Evolutionary conservation across 2,797 vertebrate genomes (phyloP).

Genomic region (Hydrolagus colliei): DNA sequence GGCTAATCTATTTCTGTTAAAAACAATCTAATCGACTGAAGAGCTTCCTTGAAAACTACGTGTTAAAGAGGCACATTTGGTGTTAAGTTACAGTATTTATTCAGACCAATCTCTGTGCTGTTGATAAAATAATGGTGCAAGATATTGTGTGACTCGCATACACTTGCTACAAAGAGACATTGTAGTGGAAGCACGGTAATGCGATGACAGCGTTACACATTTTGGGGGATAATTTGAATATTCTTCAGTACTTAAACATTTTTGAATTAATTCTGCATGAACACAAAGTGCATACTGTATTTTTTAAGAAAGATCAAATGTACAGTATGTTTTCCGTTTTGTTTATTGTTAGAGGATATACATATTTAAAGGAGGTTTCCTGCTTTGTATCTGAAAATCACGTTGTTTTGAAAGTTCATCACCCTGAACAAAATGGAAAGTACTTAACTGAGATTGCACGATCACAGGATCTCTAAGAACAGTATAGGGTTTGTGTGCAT

Average conservation of each 20-base stretch:
- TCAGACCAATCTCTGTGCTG: neutral
- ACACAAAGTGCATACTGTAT: neutral
- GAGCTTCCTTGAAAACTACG: slow-evolving; percentile 33
- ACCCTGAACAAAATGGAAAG: neutral
- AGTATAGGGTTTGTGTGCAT: neutral
- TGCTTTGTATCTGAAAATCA: no score
- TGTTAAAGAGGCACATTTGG: slow-evolving; percentile 16
- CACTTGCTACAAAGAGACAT: neutral
- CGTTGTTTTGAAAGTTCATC: no score
- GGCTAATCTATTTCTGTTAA: slow-evolving; percentile 35
- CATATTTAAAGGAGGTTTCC: no score
- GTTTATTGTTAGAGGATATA: no score
- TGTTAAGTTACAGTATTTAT: slow-evolving; percentile 5
- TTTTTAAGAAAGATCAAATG: neutral
- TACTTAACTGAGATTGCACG: neutral
- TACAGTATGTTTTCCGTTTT: neutral
- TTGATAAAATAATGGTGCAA: neutral
- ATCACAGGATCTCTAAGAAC: neutral
- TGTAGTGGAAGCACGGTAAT: neutral
- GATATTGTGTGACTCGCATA: neutral
- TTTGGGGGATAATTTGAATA: neutral
- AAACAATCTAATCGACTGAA: slow-evolving; percentile 39
- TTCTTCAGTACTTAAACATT: neutral
- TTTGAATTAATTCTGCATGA: neutral
- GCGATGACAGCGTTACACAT: neutral